Conservation (phyloP, 2,797 vertebrate genomes). For the Microctenopoma steveboyesi region DNA sequence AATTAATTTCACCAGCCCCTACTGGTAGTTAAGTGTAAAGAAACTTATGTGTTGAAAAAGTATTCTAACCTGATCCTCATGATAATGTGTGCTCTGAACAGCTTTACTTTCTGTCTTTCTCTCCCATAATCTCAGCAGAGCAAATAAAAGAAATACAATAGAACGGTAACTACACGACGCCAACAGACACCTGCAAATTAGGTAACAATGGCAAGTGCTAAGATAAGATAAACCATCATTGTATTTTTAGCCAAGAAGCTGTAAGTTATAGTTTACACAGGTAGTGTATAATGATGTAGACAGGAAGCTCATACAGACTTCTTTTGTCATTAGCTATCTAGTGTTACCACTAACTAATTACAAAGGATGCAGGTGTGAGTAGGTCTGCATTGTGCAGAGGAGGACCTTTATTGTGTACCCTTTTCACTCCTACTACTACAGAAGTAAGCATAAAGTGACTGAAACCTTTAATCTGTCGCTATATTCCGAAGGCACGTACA, state of each 20-base stretch:
- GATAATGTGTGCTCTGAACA: slow-evolving; percentile 2
- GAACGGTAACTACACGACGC: slow-evolving; percentile 26
- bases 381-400: slow-evolving; percentile 12
- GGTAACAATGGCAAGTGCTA: slow-evolving; percentile 44
- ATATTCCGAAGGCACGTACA: neutral
- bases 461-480: slow-evolving; percentile 10
- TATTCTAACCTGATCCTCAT: no score
- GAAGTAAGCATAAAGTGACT: neutral
- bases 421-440: neutral
- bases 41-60: neutral
- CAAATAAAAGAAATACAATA: slow-evolving; percentile 36
- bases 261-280: slow-evolving; percentile 45
- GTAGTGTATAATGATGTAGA: slow-evolving; percentile 56
- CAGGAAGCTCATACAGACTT: slow-evolving; percentile 27
- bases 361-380: slow-evolving; percentile 23
- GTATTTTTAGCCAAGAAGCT: slow-evolving; percentile 50
- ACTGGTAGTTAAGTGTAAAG: no score
- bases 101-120: no score
- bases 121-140: neutral
- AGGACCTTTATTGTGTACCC: neutral
- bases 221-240: slow-evolving; percentile 47
- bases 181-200: slow-evolving; percentile 54
- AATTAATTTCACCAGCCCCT: no score
- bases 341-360: slow-evolving; percentile 31
- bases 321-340: slow-evolving; percentile 38